Evolutionary conservation across 2,888 invertebrate species (phyloP), one percentile per base, ranked within the genome.

Genomic region (Drosophila longiperda): DNA sequence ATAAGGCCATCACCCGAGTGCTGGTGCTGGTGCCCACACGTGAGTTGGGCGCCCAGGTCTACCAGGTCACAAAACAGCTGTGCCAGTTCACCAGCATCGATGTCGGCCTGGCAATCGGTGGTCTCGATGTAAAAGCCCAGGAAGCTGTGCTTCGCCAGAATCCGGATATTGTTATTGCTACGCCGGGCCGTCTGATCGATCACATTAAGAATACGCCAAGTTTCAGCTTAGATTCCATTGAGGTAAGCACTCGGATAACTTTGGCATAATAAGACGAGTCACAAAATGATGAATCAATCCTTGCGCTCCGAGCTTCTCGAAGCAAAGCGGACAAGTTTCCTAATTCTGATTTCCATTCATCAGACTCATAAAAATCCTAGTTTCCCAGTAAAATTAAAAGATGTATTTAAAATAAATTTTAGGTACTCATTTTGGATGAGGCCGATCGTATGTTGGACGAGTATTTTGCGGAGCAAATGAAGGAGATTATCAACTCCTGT

Each of bases 391-490:
- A 8, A n/a, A 2, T 11, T 45, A 6, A 26, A 32, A 36, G 2
- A 7, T 23, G 2, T 23, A 53, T 29, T 17, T 36, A n/a, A 0
- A 9, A 3, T 7, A 7, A 42, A 40, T 29, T 70, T 6, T 36
- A 93, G 93, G 93, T 93, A 0, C 91, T 95, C 1, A 95, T 95
- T 3, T 91, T 95, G 11, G 96, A 95, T 77, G 95, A 95, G 87
- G 95, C 96, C 29, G 95, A 95, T 92, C 95, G 98, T 84, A 99
- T 99, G 98, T 93, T 99, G 78, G 99, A 99, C 93, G 99, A 99
- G 92, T 98, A 98, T 93, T 99, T 99, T 94, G 98, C 98, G 0
- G 99, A 99, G 82, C 99, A 99, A 93, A 98, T 99, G 98, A 99
- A 98, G 91, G 99, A 99, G 93, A 98, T 99, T 87, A 97, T 99